Base-by-base conservation (phyloP, 1,140 invertebrate genomes). In the Forficula auricularia region DNA sequence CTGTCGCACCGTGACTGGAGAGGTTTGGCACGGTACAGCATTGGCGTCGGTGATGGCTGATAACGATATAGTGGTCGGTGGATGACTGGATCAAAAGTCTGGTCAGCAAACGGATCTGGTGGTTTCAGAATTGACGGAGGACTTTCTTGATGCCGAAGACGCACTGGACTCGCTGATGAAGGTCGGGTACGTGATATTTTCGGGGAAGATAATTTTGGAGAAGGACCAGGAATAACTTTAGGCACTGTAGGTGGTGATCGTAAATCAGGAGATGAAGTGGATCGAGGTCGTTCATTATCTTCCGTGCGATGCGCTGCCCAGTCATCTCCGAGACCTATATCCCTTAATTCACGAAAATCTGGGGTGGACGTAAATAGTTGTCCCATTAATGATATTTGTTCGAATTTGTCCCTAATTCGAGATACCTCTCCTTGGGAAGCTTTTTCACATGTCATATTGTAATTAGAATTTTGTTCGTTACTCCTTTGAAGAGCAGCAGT, bases 291-390 rank as follows among this genome's bases (percentile, higher is more conserved):
- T 13, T 27, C 30, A n/a, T 27, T 13, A 39, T 49, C 42, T 8
- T 81, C 78, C 57, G 75, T 77, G 50, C 69, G 70, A 55, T 85
- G 79, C 7, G 82, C 77, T 20, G 79, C 69, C 82, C 82, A 83
- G 8, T 73, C 63, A 2, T 78, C 80, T 1, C 76, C 69, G 43
- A 84, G 58, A 3, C 77, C 75, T 16, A 85, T 79, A 50, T 81
- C 79, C 1, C 73, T 64, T 1, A 85, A 60, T 52, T 86, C 81
- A 44, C 73, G 70, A 13, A 88, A 65, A 52, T 84, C 77, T 1
- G 82, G 82, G 18, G 77, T 72, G 0, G 82, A 87, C 1, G 79
- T 79, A 52, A 81, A 87, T 67, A 86, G 79, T 51, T 81, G 73
- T 0, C 80, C 80, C 6, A 85, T 58, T 8, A 82, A 57, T 4